A percentile compares a stretch with the other conserved stretches of the same genome.
Conservation (phyloP, 1,140 invertebrate genomes). For the Diprion similis region DNA sequence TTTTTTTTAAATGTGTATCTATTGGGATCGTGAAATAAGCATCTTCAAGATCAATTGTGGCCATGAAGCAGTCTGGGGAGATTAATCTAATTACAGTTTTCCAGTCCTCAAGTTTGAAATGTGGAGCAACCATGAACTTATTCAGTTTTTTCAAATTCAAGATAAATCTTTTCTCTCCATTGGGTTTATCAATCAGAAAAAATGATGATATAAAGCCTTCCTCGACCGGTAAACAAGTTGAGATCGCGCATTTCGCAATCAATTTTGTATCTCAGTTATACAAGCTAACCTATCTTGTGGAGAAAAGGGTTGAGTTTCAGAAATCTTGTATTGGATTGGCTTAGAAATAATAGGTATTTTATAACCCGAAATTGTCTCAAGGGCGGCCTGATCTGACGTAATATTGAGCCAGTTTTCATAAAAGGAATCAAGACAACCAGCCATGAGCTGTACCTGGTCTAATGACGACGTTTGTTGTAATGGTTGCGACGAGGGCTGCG, state of each 20-base stretch:
- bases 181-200: constrained; percentile 9
- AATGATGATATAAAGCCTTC: neutral
- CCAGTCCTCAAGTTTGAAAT: too few relatives aligned
- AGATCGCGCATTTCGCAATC: neutral
- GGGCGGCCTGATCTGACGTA: too few relatives aligned
- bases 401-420: neutral
- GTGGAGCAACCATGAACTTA: too few relatives aligned
- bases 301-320: constrained; percentile 14
- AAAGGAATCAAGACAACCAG: constrained; percentile 16
- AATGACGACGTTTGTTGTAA: neutral
- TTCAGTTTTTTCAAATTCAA: too few relatives aligned
- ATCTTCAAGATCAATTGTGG: constrained; percentile 44
- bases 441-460: neutral
- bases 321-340: constrained; percentile 18
- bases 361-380: too few relatives aligned
- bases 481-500: constrained; percentile 6
- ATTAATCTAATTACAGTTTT: too few relatives aligned
- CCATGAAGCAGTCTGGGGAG: too few relatives aligned
- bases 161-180: constrained; percentile 13
- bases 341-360: constrained; percentile 12
- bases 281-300: neutral
- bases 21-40: constrained; percentile 37
- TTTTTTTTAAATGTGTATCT: constrained; percentile 23
- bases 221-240: neutral
- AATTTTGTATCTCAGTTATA: constrained; percentile 9